phyloP scores from a whole-genome alignment of 2,888 invertebrate species.

The Oasisia sp. region DNA sequence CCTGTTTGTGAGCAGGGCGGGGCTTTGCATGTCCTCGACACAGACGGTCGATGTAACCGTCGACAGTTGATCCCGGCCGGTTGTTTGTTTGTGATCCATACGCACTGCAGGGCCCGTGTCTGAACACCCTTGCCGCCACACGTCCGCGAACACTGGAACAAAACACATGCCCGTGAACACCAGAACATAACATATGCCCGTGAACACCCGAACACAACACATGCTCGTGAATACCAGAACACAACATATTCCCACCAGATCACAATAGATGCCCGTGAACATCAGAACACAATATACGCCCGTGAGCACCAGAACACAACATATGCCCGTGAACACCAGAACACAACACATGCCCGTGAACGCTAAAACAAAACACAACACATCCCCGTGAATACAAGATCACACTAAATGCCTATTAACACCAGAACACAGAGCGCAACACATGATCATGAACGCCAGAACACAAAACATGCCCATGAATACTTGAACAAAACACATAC shows the following conservation, averaged over 20 bases:
- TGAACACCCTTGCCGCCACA: constrained; percentile 59
- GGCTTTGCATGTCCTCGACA: constrained; percentile 80
- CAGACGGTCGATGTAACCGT: constrained; percentile 79
- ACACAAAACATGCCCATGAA: no score
- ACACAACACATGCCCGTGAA: background rate
- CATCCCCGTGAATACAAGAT: no score
- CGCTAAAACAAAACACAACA: background rate
- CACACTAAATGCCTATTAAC: no score
- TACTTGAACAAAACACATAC: no score
- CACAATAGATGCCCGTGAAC: constrained; percentile 85
- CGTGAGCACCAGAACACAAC: constrained; percentile 72
- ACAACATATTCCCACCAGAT: constrained; percentile 48
- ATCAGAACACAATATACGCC: constrained; percentile 76
- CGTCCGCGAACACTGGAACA: background rate
- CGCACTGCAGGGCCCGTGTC: constrained; percentile 89
- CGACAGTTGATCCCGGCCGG: constrained; percentile 86
- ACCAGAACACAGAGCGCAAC: no score
- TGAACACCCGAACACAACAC: constrained; percentile 72
- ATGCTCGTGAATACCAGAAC: constrained; percentile 79
- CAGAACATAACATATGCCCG: background rate
- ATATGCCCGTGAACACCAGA: background rate
- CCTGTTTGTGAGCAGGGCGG: constrained; percentile 65
- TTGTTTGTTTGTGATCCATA: constrained; percentile 87
- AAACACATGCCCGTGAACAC: background rate
- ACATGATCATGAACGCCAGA: no score